Conservation (phyloP, 2,888 invertebrate genomes). For the Listrodromus nycthemerus region DNA sequence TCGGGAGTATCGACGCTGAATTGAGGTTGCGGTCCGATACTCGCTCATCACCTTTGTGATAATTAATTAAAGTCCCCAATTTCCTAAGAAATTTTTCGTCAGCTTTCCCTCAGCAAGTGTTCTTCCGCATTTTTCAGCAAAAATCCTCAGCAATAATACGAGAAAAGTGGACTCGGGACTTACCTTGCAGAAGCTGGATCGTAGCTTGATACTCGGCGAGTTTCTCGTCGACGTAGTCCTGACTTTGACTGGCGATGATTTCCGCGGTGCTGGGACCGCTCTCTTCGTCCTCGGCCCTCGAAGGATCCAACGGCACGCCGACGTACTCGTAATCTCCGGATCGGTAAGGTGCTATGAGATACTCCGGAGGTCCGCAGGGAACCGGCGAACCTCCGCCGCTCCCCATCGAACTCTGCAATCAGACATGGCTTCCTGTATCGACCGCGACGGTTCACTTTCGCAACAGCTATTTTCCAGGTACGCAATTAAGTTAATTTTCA, state of each 20-base stretch:
- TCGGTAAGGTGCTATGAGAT: slow-evolving; percentile 84
- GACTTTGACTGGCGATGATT: slow-evolving; percentile 96
- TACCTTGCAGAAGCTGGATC: slow-evolving; percentile 92
- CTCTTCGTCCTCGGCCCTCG: slow-evolving; percentile 90
- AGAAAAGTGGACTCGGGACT: slow-evolving; percentile 62
- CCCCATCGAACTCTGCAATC: slow-evolving; percentile 78
- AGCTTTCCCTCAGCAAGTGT: too few species aligned
- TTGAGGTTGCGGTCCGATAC: not conserved
- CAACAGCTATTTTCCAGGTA: not conserved
- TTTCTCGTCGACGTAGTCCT: slow-evolving; percentile 97
- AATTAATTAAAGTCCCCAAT: too few species aligned
- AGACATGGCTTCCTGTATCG: slow-evolving; percentile 20
- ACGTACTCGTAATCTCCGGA: slow-evolving; percentile 89
- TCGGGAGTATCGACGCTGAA: not conserved
- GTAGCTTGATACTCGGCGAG: slow-evolving; percentile 97
- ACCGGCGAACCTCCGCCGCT: slow-evolving; percentile 76
- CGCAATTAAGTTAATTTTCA: not conserved
- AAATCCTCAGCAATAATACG: not conserved
- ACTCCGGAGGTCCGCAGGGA: slow-evolving; percentile 81
- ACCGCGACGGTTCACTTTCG: not conserved
- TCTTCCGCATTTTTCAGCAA: too few species aligned
- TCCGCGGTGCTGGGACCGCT: slow-evolving; percentile 95
- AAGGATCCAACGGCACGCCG: slow-evolving; percentile 92
- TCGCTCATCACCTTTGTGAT: too few species aligned
- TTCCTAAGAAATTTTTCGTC: too few species aligned